Evolutionary conservation across 2,888 invertebrate genomes (phyloP).

Genomic region (Craniophora ligustri): DNA sequence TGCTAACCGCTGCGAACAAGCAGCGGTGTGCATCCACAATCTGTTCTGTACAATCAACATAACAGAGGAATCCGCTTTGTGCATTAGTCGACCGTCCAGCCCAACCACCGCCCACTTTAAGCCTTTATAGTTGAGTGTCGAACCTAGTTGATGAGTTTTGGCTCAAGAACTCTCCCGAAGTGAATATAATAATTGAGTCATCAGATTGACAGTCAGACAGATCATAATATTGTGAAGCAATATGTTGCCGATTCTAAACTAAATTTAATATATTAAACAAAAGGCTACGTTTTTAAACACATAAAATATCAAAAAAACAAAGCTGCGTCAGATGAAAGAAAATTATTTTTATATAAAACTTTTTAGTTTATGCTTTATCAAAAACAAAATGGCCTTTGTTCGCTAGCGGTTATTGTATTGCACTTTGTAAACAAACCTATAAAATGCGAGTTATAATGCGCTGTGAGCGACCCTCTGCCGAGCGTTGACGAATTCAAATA

Average conservation of each 20-base stretch:
- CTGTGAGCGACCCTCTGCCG: conserved; percentile 44
- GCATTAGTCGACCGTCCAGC: conserved; percentile 63
- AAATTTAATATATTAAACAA: not conserved
- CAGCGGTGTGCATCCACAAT: conserved; percentile 61
- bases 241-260: no score
- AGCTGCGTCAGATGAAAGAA: conserved; percentile 15
- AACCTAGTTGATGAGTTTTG: conserved; percentile 52
- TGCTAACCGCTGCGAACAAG: conserved; percentile 29
- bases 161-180: conserved; percentile 48
- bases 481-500: conserved; percentile 66
- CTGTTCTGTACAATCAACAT: conserved; percentile 73
- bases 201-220: conserved; percentile 38
- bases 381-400: conserved; percentile 27
- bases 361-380: conserved; percentile 29
- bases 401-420: conserved; percentile 29
- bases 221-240: no score
- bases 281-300: not conserved
- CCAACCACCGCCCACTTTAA: conserved; percentile 48
- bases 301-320: not conserved
- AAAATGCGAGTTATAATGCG: conserved; percentile 30
- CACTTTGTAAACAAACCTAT: conserved; percentile 45
- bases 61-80: conserved; percentile 69
- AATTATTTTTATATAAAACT: conserved; percentile 16
- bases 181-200: conserved; percentile 52
- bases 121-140: conserved; percentile 52